These are phyloP conservation scores for Slavum lentiscoides DNA, from an alignment of 2,888 invertebrate genomes.

Conservation along the genomic window DNA sequence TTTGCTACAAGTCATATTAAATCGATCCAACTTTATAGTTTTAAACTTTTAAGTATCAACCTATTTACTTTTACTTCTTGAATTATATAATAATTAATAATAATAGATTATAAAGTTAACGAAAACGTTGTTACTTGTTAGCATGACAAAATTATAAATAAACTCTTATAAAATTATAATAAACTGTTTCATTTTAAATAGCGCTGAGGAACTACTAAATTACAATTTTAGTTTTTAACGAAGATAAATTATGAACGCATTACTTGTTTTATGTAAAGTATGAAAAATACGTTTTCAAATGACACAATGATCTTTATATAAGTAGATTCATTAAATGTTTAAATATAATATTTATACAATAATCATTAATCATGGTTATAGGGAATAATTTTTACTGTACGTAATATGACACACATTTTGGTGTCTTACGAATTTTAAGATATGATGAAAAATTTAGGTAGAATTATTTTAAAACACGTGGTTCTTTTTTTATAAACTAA, in stretches of 20 bases:
- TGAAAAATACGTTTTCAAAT: not conserved
- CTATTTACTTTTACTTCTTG: no score
- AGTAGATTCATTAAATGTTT: not conserved
- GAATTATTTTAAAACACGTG: not conserved
- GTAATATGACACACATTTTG: not conserved
- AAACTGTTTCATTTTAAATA: no score
- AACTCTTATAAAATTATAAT: no score
- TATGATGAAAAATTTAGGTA: not conserved
- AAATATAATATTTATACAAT: not conserved
- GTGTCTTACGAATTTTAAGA: not conserved
- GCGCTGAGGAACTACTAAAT: no score
- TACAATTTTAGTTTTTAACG: not conserved
- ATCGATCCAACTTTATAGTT: no score
- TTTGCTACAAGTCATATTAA: no score
- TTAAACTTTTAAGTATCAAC: no score
- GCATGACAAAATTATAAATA: no score
- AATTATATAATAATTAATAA: no score
- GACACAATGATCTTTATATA: not conserved
- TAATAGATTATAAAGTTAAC: no score
- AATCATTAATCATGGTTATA: slow-evolving; percentile 12
- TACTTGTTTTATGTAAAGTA: not conserved
- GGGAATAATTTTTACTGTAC: not conserved
- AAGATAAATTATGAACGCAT: not conserved
- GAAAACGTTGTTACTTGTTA: no score
- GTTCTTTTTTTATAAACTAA: not conserved